These are phyloP conservation scores for Drosophila biarmipes DNA, from an alignment of 1,140 invertebrate species.

Conservation along the genomic window DNA sequence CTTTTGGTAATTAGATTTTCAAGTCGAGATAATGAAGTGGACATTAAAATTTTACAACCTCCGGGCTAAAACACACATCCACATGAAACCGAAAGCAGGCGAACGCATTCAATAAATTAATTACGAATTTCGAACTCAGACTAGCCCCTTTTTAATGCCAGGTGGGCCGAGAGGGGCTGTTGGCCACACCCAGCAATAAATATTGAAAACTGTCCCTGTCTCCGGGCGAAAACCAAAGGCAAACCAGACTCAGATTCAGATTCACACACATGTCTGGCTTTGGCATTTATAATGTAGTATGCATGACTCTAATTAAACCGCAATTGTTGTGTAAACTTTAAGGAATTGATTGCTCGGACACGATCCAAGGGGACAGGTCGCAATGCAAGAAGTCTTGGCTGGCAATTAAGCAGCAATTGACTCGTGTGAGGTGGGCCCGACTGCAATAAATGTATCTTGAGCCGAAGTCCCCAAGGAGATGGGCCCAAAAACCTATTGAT, in stretches of 20 bases:
- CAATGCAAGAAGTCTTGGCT: slow-evolving; percentile 22
- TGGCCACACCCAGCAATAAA: slow-evolving; percentile 49
- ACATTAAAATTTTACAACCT: slow-evolving; percentile 82
- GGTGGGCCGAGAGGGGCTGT: slow-evolving; percentile 16
- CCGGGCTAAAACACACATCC: slow-evolving; percentile 27
- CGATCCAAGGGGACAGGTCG: slow-evolving; percentile 27
- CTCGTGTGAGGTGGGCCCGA: slow-evolving; percentile 14
- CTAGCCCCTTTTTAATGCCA: slow-evolving; percentile 53
- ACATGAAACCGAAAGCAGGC: slow-evolving; percentile 53
- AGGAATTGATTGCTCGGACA: slow-evolving; percentile 56
- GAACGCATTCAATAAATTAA: slow-evolving; percentile 76
- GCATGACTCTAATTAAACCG: slow-evolving; percentile 67
- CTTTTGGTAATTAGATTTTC: slow-evolving; percentile 81
- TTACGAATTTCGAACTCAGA: slow-evolving; percentile 65
- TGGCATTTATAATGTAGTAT: slow-evolving; percentile 46
- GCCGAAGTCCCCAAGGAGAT: neutral
- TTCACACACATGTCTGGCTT: slow-evolving; percentile 44
- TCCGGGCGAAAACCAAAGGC: slow-evolving; percentile 8
- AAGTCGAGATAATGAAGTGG: slow-evolving; percentile 70
- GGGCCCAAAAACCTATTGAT: slow-evolving; percentile 19
- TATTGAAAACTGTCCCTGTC: slow-evolving; percentile 38
- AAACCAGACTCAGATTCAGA: slow-evolving; percentile 19
- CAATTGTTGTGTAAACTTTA: slow-evolving; percentile 65
- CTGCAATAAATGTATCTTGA: slow-evolving; percentile 26
- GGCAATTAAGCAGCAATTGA: slow-evolving; percentile 46